Evolutionary conservation across 2,113 vertebrate genomes (phyloP).

Genomic region (Saccopteryx bilineata): DNA sequence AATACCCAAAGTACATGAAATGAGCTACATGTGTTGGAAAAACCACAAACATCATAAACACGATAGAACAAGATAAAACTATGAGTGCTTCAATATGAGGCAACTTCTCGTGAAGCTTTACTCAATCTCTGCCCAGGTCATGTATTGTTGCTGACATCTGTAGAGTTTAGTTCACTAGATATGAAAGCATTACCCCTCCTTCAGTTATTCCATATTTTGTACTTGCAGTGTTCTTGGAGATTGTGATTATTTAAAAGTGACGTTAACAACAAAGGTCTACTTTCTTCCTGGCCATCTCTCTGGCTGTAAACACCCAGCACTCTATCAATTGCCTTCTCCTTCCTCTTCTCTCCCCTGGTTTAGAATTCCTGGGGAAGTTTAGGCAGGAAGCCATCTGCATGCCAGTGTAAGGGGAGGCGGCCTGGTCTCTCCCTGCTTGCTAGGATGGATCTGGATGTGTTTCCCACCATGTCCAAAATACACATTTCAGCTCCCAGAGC

Average conservation of each 20-base stretch:
- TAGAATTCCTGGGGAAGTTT: neutral
- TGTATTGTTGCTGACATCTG: neutral
- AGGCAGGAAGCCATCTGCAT: neutral
- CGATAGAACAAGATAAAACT: neutral
- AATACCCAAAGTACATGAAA: neutral
- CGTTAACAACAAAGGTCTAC: neutral
- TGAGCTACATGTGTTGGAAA: neutral
- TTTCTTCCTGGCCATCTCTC: slow-evolving; percentile 14
- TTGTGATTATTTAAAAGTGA: slow-evolving; percentile 26
- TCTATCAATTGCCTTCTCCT: neutral
- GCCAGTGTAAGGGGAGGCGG: neutral
- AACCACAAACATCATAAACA: neutral
- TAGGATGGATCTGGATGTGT: neutral
- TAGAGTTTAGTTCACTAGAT: neutral
- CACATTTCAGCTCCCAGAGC: neutral
- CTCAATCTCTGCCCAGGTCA: neutral
- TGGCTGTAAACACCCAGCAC: neutral
- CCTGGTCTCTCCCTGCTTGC: neutral
- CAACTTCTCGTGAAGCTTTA: slow-evolving; percentile 24
- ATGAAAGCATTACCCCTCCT: neutral
- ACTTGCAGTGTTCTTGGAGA: neutral
- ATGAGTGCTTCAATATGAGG: neutral
- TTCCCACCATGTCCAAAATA: neutral
- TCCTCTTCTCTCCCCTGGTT: neutral
- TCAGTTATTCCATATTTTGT: slow-evolving; percentile 14